Conservation (phyloP, 2,797 vertebrate species). For the Melanotaenia nigrans region DNA sequence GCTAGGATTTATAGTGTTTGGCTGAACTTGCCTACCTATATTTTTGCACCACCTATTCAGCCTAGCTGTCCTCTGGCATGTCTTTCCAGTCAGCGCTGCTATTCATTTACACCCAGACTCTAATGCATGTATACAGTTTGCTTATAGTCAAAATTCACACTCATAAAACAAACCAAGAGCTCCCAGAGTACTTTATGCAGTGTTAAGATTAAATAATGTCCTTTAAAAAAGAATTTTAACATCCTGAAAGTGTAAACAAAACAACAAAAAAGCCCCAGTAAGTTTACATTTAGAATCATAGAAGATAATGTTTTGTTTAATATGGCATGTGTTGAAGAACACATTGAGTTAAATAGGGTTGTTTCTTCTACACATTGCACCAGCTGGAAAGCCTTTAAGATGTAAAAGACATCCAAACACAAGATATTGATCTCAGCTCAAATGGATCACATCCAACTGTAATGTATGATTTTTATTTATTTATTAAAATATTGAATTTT, state of each 20-base stretch:
- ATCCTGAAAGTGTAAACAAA: no score
- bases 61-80: slow-evolving; percentile 42
- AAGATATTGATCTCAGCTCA: slow-evolving; percentile 32
- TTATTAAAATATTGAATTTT: not conserved
- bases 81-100: slow-evolving; percentile 32
- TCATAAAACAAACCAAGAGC: not conserved
- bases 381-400: slow-evolving; percentile 22
- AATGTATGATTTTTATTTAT: not conserved
- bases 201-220: not conserved
- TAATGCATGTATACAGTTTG: slow-evolving; percentile 22
- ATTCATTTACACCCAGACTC: slow-evolving; percentile 23
- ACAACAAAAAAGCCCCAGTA: not conserved
- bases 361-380: slow-evolving; percentile 12
- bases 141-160: slow-evolving; percentile 10
- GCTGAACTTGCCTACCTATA: slow-evolving; percentile 62
- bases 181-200: not conserved
- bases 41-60: slow-evolving; percentile 62
- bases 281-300: not conserved
- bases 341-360: slow-evolving; percentile 42
- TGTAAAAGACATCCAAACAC: not conserved
- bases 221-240: not conserved
- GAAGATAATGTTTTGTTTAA: not conserved
- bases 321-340: slow-evolving; percentile 23
- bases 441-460: slow-evolving; percentile 34
- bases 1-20: slow-evolving; percentile 69